A percentile compares a stretch with the other conserved stretches of the same genome.
Conservation (phyloP, 2,888 invertebrate genomes). For the Druceiella hillmani region DNA sequence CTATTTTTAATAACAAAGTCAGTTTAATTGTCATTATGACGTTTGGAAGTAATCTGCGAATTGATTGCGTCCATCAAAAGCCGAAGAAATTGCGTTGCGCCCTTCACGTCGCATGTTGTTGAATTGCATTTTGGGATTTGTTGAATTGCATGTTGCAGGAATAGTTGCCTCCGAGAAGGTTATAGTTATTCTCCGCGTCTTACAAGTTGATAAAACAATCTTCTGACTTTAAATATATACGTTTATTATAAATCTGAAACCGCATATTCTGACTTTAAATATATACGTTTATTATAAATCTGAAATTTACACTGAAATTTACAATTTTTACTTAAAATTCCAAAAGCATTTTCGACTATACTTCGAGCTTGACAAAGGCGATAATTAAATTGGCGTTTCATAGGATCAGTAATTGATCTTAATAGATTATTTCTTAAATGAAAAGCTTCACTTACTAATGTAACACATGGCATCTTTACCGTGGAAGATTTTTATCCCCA, state of each 20-base stretch:
- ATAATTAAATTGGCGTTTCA: constrained; percentile 19
- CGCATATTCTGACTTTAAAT: constrained; percentile 15
- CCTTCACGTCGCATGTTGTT: constrained; percentile 16
- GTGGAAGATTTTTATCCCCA: too few species aligned
- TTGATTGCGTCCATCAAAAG: constrained; percentile 20
- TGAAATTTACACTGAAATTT: too few species aligned
- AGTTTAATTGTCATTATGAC: constrained; percentile 14
- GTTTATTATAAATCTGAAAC: constrained; percentile 17
- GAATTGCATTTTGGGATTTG: too few species aligned
- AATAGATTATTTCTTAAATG: too few species aligned
- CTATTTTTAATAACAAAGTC: too few species aligned
- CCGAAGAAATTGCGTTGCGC: too few species aligned
- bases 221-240: constrained; percentile 11
- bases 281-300: too few species aligned
- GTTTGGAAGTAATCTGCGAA: constrained; percentile 18
- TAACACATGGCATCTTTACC: too few species aligned
- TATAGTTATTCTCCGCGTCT: constrained; percentile 18
- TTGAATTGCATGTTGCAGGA: too few species aligned
- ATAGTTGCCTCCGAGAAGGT: constrained; percentile 13
- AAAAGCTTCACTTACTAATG: too few species aligned
- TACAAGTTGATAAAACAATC: constrained; percentile 15
- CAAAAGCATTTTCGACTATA: constrained; percentile 17
- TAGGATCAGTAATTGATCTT: constrained; percentile 12
- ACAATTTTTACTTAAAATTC: constrained; percentile 12
- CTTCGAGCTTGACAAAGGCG: constrained; percentile 13